phyloP scores from a whole-genome alignment of 2,888 invertebrate genomes.

The Orthosia incerta region DNA sequence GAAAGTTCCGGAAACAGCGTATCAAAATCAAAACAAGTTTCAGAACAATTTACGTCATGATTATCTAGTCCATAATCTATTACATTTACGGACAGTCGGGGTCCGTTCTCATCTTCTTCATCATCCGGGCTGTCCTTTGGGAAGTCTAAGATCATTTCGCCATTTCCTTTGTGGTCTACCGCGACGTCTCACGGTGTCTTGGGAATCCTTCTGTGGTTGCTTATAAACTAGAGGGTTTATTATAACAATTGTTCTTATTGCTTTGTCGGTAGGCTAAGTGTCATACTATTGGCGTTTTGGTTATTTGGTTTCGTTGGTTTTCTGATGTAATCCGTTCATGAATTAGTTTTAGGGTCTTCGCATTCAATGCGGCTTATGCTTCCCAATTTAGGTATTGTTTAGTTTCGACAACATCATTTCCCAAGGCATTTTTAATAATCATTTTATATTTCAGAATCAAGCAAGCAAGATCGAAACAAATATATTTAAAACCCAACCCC shows the following conservation, averaged over 20 bases:
- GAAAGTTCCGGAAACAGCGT: slow-evolving; percentile 14
- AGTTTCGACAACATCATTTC: not conserved
- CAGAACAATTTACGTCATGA: slow-evolving; percentile 24
- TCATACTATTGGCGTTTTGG: slow-evolving; percentile 32
- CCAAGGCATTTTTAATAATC: not conserved
- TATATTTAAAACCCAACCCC: slow-evolving; percentile 17
- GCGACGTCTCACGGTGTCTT: slow-evolving; percentile 61
- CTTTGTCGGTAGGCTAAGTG: slow-evolving; percentile 36
- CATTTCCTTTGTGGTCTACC: slow-evolving; percentile 70
- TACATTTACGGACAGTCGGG: slow-evolving; percentile 28
- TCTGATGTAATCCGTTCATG: slow-evolving; percentile 7
- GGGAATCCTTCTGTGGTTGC: slow-evolving; percentile 64
- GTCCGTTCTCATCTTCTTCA: slow-evolving; percentile 52
- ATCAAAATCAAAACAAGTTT: slow-evolving; percentile 28
- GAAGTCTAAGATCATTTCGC: slow-evolving; percentile 62
- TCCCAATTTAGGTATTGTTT: not conserved
- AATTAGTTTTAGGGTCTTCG: not conserved
- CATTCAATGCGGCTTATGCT: not conserved
- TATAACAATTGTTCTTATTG: slow-evolving; percentile 62
- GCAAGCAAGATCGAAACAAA: not conserved
- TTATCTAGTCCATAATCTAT: slow-evolving; percentile 41
- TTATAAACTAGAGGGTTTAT: slow-evolving; percentile 63
- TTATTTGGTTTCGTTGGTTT: not conserved
- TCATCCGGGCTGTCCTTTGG: slow-evolving; percentile 60
- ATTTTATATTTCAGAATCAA: not conserved